Conservation (phyloP, 2,797 vertebrate genomes). For the Hemibagrus guttatus region DNA sequence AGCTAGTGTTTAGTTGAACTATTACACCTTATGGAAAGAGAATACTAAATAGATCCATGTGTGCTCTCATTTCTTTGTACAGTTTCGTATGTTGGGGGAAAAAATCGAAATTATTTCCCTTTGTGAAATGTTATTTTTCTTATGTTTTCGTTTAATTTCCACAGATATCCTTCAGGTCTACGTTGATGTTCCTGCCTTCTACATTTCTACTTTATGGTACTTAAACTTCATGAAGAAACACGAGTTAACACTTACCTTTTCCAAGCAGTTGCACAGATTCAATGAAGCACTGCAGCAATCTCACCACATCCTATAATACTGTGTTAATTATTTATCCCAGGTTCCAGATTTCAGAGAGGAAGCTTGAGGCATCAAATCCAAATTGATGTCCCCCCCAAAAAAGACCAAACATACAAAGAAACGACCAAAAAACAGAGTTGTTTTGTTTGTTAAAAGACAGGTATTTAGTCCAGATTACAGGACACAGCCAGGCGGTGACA, state of each 20-base stretch:
- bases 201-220: background rate
- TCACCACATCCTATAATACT: slow-evolving; percentile 5
- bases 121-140: background rate
- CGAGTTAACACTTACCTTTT: slow-evolving; percentile 3
- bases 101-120: too few species aligned
- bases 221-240: background rate
- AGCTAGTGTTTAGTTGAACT: background rate
- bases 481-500: background rate
- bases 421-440: background rate
- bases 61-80: background rate
- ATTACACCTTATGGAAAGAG: background rate
- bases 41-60: background rate
- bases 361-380: background rate
- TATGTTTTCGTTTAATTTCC: background rate
- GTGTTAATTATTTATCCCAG: background rate
- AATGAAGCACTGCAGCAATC: slow-evolving; percentile 23
- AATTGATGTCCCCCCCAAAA: too few species aligned
- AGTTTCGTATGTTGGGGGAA: background rate
- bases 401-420: background rate
- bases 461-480: background rate
- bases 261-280: slow-evolving; percentile 18
- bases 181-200: background rate
- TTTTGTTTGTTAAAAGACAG: background rate
- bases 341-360: background rate
- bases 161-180: background rate